Conservation (phyloP, 2,888 invertebrate species). For the Aporophyla nigra region DNA sequence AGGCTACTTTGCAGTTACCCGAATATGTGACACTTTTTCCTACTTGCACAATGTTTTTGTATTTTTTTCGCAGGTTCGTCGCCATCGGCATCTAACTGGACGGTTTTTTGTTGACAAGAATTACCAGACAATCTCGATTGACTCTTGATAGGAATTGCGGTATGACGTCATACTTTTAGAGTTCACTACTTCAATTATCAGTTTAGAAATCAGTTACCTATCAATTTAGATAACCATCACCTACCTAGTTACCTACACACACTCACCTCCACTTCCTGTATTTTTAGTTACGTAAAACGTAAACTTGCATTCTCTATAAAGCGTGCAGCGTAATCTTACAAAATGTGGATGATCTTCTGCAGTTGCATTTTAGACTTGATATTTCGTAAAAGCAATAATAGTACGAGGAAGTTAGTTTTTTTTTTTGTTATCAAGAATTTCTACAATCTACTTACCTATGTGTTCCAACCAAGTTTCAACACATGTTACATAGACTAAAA, state of each 20-base stretch:
- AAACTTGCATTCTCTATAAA: constrained; percentile 33
- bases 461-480: too few species aligned
- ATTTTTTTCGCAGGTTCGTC: constrained; percentile 81
- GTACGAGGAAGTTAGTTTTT: neutral
- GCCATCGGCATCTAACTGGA: constrained; percentile 85
- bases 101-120: constrained; percentile 75
- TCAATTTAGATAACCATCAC: neutral
- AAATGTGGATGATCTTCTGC: constrained; percentile 35
- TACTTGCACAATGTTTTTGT: constrained; percentile 81
- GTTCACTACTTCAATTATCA: constrained; percentile 37
- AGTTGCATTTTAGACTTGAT: constrained; percentile 16
- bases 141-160: constrained; percentile 71
- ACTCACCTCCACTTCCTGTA: neutral
- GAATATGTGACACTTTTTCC: constrained; percentile 71
- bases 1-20: constrained; percentile 14
- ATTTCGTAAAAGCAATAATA: constrained; percentile 29
- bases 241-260: neutral
- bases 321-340: constrained; percentile 26
- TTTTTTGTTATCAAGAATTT: neutral
- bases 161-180: constrained; percentile 74
- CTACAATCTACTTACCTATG: neutral
- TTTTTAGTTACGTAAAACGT: constrained; percentile 41
- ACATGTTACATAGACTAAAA: neutral
- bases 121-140: constrained; percentile 28
- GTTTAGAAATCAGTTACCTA: constrained; percentile 2